Conservation (phyloP, 2,888 invertebrate genomes). For the Polydrusus pterygomalis region DNA sequence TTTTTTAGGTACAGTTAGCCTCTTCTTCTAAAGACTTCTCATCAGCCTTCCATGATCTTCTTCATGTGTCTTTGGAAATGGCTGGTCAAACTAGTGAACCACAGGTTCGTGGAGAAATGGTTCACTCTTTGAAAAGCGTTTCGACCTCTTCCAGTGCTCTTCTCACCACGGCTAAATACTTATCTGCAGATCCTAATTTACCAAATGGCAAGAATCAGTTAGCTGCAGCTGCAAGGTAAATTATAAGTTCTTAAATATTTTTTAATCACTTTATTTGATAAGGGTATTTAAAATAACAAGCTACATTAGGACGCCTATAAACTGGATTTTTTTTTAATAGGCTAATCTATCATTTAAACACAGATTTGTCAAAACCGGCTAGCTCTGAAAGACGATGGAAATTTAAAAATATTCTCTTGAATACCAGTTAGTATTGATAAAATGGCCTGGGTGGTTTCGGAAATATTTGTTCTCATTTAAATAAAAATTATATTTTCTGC, state of each 20-base stretch:
- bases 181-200: conserved; percentile 91
- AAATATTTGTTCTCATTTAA: too few relatives aligned
- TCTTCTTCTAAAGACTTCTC: conserved; percentile 86
- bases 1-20: conserved; percentile 77
- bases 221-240: conserved; percentile 81
- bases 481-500: too few relatives aligned
- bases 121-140: conserved; percentile 90
- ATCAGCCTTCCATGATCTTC: conserved; percentile 83
- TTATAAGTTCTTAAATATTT: background rate
- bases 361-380: too few relatives aligned
- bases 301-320: too few relatives aligned
- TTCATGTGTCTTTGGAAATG: conserved; percentile 89
- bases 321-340: too few relatives aligned
- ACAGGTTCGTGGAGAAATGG: conserved; percentile 81
- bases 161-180: conserved; percentile 89
- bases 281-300: too few relatives aligned
- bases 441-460: too few relatives aligned
- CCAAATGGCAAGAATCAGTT: conserved; percentile 94
- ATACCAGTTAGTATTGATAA: too few relatives aligned
- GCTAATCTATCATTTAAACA: too few relatives aligned
- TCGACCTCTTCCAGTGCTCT: conserved; percentile 91
- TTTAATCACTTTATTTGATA: too few relatives aligned
- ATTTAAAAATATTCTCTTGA: too few relatives aligned
- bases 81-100: conserved; percentile 86
- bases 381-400: too few relatives aligned